Evolutionary conservation across 1,140 invertebrate species (phyloP), one percentile per base, ranked within the genome.

Genomic region (Zaprionus kolodkinae): DNA sequence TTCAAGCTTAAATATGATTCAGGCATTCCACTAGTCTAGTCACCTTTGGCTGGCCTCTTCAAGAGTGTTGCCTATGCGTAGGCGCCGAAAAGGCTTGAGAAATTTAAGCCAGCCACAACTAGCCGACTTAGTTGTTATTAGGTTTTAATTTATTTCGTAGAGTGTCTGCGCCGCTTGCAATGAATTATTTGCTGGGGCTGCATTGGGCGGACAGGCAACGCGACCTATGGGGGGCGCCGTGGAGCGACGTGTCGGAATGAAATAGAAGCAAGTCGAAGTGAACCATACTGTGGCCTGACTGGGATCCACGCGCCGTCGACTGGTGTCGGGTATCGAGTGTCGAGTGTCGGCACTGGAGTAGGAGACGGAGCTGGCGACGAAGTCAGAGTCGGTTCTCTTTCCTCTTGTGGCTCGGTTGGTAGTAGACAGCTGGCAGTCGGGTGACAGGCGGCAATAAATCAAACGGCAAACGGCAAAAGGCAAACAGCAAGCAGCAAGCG

Each of bases 381-480:
- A 61, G 54, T 64, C 21, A 66, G 57, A 33, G 21, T 65, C 38
- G 55, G 48, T 67, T 35, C 30, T 45, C 48, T 64, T 33, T 43
- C 33, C 12, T 63, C 40, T 54, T 62, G 56, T 36, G 55, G 61
- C 35, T 35, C 50, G 40, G 48, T 36, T 66, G 85, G 85, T 90
- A 89, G 85, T 82, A 90, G 86, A 90, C 86, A 90, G 76, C 81
- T 89, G 85, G 85, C 85, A 89, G 78, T 79, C 85, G 76, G 74
- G 72, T 80, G 85, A 89, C 85, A 89, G 85, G 81, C 86, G 86
- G 85, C 81, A 85, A 89, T 89, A 89, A 89, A 89, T 89, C 85
- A 89, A 88, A 88, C 72, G 75, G 86, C 81, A 83, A 88, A 80
- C 84, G 80, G 84, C 63, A 55, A 55, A 30, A 6, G 40, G 40